phyloP scores from a whole-genome alignment of 2,113 vertebrate genomes.

The Myocastor coypus region DNA sequence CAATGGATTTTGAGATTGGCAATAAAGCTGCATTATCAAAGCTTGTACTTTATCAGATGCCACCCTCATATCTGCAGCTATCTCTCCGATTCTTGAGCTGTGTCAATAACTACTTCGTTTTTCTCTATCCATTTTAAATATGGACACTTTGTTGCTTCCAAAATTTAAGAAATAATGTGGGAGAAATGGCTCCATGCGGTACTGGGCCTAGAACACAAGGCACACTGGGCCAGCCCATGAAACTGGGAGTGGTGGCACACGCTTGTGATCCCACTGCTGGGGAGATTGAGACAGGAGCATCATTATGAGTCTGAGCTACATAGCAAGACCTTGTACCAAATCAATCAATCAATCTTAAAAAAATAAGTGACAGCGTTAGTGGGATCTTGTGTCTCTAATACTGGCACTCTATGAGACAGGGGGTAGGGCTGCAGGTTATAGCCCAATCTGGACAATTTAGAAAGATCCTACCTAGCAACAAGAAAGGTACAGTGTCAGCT shows the following conservation, averaged over 20 bases:
- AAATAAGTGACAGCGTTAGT: not conserved
- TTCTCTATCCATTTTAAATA: slow-evolving; percentile 59
- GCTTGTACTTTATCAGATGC: slow-evolving; percentile 62
- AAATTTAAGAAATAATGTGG: slow-evolving; percentile 32
- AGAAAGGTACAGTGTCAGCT: not conserved
- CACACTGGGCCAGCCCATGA: too few relatives aligned
- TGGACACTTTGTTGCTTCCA: slow-evolving; percentile 54
- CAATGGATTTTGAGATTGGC: slow-evolving; percentile 25
- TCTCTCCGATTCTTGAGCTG: slow-evolving; percentile 52
- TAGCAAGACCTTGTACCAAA: too few relatives aligned
- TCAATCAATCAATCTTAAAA: too few relatives aligned
- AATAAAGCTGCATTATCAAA: not conserved
- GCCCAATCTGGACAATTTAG: not conserved
- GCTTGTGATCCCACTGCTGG: too few relatives aligned
- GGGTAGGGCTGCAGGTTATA: not conserved
- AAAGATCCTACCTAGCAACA: not conserved
- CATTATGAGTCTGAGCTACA: too few relatives aligned
- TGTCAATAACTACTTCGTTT: slow-evolving; percentile 63
- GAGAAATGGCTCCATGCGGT: not conserved
- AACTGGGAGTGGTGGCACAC: too few relatives aligned
- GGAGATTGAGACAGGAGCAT: too few relatives aligned
- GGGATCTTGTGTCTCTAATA: too few relatives aligned
- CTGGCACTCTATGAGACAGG: not conserved
- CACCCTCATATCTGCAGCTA: slow-evolving; percentile 7
- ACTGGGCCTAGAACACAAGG: too few relatives aligned